Evolutionary conservation across 2,888 invertebrate genomes (phyloP), one percentile per base, ranked within the genome.

Genomic region (Onchidella celtica): DNA sequence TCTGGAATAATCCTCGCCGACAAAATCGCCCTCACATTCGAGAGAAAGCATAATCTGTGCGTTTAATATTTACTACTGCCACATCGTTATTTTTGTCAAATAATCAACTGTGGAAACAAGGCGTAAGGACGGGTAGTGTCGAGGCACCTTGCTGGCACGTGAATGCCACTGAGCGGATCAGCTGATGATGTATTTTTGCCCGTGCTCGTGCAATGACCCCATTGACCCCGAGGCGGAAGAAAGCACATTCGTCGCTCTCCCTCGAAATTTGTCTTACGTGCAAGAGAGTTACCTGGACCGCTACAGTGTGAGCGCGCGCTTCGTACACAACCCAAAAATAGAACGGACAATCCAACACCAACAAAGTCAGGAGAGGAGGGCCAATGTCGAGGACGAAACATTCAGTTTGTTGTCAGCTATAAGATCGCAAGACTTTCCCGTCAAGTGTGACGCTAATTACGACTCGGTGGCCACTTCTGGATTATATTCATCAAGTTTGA

Each of bases 201-300:
- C 88, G 86, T 72, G 83, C 55, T 72, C 81, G 34, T 80, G 77
- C 40, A 73, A 81, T 59, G 84, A 84, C 74, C 68, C 83, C 63
- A 57, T 61, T 75, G 84, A 86, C 76, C 68, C 76, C 21, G 83
- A 83, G 32, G 76, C 80, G 57, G 84, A 84, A 55, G 85, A 84
- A 21, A 83, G 73, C 73, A 72, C 82, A 36, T 32, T 83, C 32
- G 81, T 86, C 47, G 86, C 83, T 63, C 85, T 91, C 74, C 90
- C 91, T 3, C 82, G 90, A 59, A 91, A 91, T 84, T 82, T 90
- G n/a, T 91, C 91, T 2, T 91, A 90, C 78, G 86, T 86, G 2
- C 88, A 89, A 59, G 89, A 90, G 40, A 87, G 89, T 55, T 86
- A 85, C 81, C 75, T 90, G 74, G 89, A 90, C 83, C 86, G 86